phyloP scores from a whole-genome alignment of 1,140 invertebrate species.

The Chrysomallon squamiferum region DNA sequence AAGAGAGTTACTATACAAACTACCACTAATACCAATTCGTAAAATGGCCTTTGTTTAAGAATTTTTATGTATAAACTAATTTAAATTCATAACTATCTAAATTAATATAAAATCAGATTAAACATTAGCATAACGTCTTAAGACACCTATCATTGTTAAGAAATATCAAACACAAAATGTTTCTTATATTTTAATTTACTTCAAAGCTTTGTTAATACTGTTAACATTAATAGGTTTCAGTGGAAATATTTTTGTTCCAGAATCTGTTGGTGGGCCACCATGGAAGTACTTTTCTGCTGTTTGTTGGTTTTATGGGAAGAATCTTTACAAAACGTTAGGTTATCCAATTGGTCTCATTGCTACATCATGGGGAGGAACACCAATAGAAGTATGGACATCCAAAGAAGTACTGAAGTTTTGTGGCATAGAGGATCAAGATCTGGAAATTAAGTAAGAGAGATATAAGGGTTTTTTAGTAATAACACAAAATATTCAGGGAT shows the following conservation, averaged over 20 bases:
- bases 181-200: no score
- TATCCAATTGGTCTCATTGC: constrained; percentile 54
- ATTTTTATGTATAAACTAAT: no score
- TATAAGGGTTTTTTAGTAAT: background rate
- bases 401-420: constrained; percentile 29
- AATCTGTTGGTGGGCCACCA: constrained; percentile 10
- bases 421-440: background rate
- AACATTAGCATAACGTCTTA: no score
- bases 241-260: constrained; percentile 5
- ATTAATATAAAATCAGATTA: no score
- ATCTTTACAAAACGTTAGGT: constrained; percentile 35
- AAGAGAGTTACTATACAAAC: no score
- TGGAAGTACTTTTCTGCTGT: constrained; percentile 54
- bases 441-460: background rate
- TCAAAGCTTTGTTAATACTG: no score
- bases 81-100: no score
- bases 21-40: no score
- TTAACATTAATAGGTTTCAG: no score
- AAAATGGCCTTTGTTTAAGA: no score
- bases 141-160: no score
- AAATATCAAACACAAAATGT: no score
- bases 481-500: background rate
- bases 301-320: constrained; percentile 55
- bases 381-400: constrained; percentile 55
- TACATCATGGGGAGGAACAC: constrained; percentile 53